phyloP scores from a whole-genome alignment of 35 echinoderm and acorn worm species.

The Apostichopus californicus region DNA sequence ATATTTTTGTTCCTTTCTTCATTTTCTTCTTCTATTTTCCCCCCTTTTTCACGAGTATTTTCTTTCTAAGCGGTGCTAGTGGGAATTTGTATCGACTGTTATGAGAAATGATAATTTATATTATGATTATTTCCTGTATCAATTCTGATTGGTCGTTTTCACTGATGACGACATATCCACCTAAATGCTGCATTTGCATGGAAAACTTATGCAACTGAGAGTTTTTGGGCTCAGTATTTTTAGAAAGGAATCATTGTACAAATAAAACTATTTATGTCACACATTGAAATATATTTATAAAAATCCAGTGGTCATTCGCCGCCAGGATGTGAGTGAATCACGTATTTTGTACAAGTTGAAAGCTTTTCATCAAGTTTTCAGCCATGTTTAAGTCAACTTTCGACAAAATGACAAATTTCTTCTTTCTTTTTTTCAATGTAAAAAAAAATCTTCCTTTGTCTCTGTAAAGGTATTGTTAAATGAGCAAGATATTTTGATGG shows the following conservation, averaged over 20 bases:
- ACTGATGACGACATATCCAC: constrained; percentile 29
- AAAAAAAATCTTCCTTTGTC: too few relatives aligned
- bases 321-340: neutral
- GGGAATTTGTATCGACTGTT: neutral
- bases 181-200: constrained; percentile 45
- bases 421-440: too few relatives aligned
- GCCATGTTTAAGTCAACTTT: too few relatives aligned
- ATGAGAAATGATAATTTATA: constrained; percentile 5
- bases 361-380: neutral
- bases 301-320: neutral
- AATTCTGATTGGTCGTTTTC: neutral
- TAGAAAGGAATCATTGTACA: constrained; percentile 40
- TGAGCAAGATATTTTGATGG: too few relatives aligned
- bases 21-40: too few relatives aligned
- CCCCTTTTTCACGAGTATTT: too few relatives aligned
- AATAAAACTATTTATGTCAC: constrained; percentile 44
- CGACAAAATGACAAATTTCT: too few relatives aligned
- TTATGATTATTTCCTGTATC: constrained; percentile 18
- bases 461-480: too few relatives aligned
- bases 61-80: constrained; percentile 14
- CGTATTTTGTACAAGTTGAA: neutral
- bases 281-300: constrained; percentile 56
- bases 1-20: too few relatives aligned
- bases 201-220: constrained; percentile 39
- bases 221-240: constrained; percentile 29